A percentile compares a stretch with the other conserved stretches of the same genome.
Conservation (phyloP, 2,797 vertebrate species). For the Rousettus madagascariensis region DNA sequence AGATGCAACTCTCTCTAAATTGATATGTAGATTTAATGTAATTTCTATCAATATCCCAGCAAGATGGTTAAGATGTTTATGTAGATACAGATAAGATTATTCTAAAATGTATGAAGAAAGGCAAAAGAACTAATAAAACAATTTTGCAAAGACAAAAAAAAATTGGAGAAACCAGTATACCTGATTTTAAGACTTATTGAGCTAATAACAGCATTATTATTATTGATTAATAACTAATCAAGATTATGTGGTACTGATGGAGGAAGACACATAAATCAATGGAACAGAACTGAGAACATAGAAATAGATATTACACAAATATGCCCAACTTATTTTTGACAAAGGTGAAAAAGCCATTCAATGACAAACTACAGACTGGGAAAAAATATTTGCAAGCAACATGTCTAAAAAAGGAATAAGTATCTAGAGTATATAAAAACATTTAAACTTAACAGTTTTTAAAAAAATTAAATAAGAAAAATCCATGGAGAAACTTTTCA, state of each 20-base stretch:
- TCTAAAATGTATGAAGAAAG: background rate
- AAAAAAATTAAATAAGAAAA: background rate
- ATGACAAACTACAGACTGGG: background rate
- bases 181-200: background rate
- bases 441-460: background rate
- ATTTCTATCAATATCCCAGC: background rate
- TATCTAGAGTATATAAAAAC: background rate
- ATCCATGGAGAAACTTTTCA: background rate
- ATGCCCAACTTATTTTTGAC: background rate
- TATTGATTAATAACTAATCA: background rate
- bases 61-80: slow-evolving; percentile 22
- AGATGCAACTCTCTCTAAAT: background rate
- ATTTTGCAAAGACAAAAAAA: background rate
- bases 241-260: background rate
- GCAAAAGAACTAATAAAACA: background rate
- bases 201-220: background rate
- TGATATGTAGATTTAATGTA: background rate
- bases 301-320: background rate
- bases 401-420: background rate
- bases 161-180: background rate
- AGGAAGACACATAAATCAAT: background rate
- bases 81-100: background rate
- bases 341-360: background rate
- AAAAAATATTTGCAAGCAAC: background rate
- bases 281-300: background rate